phyloP scores from a whole-genome alignment of 2,888 invertebrate species.

The Megalurothrips usitatus region DNA sequence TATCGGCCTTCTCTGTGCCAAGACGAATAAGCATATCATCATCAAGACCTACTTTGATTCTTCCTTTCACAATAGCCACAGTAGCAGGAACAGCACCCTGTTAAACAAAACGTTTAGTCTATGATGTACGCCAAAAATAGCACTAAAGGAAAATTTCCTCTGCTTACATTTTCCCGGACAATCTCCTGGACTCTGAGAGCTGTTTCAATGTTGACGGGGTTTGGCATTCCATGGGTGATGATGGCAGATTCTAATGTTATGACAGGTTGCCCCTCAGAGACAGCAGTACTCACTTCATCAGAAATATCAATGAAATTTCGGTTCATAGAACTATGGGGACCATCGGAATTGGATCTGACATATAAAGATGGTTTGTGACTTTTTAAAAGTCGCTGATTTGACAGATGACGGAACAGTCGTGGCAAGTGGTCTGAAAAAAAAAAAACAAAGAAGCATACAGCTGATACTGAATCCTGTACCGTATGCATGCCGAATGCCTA shows the following conservation, averaged over 20 bases:
- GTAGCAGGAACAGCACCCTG: conserved; percentile 89
- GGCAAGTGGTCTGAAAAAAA: background rate
- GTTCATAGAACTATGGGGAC: background rate
- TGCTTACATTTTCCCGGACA: conserved; percentile 61
- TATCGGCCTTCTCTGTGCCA: conserved; percentile 51
- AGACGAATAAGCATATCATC: conserved; percentile 60
- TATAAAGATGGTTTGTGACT: background rate
- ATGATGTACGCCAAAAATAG: conserved; percentile 16
- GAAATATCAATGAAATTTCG: conserved; percentile 38
- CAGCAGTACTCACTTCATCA: conserved; percentile 59
- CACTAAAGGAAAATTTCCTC: background rate
- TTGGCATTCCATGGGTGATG: conserved; percentile 97
- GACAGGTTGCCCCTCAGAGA: conserved; percentile 62
- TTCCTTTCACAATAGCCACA: conserved; percentile 80
- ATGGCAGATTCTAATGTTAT: conserved; percentile 97
- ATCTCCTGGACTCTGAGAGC: conserved; percentile 76
- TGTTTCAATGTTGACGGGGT: conserved; percentile 82
- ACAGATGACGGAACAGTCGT: background rate
- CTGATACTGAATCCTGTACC: too few relatives aligned
- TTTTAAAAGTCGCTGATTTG: background rate
- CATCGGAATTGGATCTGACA: background rate
- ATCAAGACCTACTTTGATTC: conserved; percentile 72
- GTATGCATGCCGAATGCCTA: too few relatives aligned
- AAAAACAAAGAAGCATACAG: background rate
- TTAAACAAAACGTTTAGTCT: conserved; percentile 32